phyloP scores from a whole-genome alignment of 1,140 invertebrate genomes.

The Aphis craccivora region DNA sequence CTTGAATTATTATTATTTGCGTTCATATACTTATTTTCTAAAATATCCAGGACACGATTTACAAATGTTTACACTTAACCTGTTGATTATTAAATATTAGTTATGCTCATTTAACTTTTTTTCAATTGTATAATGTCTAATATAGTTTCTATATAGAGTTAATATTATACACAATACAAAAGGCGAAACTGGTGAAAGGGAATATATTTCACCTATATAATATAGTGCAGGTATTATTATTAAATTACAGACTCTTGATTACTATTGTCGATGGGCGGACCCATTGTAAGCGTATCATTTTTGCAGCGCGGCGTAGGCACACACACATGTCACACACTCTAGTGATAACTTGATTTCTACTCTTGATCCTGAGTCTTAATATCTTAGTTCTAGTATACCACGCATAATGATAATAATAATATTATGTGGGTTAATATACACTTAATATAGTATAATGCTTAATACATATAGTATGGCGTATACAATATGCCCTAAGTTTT shows the following conservation, averaged over 20 bases:
- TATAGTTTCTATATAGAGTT: not conserved
- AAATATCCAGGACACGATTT: slow-evolving; percentile 20
- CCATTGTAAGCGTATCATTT: slow-evolving; percentile 42
- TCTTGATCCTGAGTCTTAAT: slow-evolving; percentile 26
- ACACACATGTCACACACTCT: not conserved
- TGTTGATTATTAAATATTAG: slow-evolving; percentile 43
- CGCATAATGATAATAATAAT: not conserved
- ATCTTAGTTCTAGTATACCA: not conserved
- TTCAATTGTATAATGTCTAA: slow-evolving; percentile 18
- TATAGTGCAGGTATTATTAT: slow-evolving; percentile 46
- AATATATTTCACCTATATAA: slow-evolving; percentile 15
- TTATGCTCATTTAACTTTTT: not conserved
- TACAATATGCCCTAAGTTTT: not conserved
- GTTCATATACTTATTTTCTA: not conserved
- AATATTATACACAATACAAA: not conserved
- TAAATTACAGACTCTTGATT: slow-evolving; percentile 57
- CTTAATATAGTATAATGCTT: not conserved
- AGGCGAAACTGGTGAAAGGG: slow-evolving; percentile 33
- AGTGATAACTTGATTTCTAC: slow-evolving; percentile 43
- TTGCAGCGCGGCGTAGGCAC: not conserved
- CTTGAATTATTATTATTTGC: not conserved
- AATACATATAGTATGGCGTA: not conserved
- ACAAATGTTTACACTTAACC: slow-evolving; percentile 21
- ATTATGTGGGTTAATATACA: not conserved
- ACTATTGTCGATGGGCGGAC: slow-evolving; percentile 53